Evolutionary conservation across 2,888 invertebrate genomes (phyloP).

Genomic region (Pristionchus maxplancki): DNA sequence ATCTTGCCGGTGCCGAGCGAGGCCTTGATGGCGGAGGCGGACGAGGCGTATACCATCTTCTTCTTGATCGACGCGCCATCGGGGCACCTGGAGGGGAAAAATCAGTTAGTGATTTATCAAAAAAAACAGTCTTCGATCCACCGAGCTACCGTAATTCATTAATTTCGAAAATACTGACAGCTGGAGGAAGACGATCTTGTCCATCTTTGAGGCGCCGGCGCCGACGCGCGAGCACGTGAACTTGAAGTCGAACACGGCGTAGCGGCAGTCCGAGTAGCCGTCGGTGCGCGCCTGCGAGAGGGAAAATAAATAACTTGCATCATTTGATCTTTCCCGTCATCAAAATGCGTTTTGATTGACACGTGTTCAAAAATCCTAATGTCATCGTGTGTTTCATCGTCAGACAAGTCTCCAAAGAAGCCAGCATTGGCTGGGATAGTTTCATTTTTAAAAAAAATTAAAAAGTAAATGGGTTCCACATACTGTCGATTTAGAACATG

Average conservation of each 20-base stretch:
- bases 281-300: slow-evolving; percentile 82
- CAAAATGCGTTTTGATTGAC: too few species aligned
- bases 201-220: slow-evolving; percentile 95
- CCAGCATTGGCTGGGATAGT: too few species aligned
- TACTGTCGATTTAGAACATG: too few species aligned
- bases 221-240: slow-evolving; percentile 91
- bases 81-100: slow-evolving; percentile 84
- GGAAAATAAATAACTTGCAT: too few species aligned
- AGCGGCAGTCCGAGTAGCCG: slow-evolving; percentile 90
- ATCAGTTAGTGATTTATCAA: too few species aligned
- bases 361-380: too few species aligned
- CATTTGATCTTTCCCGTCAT: too few species aligned
- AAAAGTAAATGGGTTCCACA: too few species aligned
- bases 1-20: slow-evolving; percentile 84
- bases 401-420: too few species aligned
- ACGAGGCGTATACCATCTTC: slow-evolving; percentile 90
- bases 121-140: background rate
- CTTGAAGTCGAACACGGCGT: slow-evolving; percentile 95
- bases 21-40: slow-evolving; percentile 97
- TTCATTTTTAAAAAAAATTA: too few species aligned
- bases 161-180: slow-evolving; percentile 81
- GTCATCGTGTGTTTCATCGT: too few species aligned
- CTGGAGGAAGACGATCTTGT: slow-evolving; percentile 96
- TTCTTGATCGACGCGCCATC: slow-evolving; percentile 94
- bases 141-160: background rate